Percentiles rank a stretch among this genome's conserved stretches.
Evolutionary conservation across 2,113 vertebrate genomes (phyloP).

Genomic region (Rhea americana): DNA sequence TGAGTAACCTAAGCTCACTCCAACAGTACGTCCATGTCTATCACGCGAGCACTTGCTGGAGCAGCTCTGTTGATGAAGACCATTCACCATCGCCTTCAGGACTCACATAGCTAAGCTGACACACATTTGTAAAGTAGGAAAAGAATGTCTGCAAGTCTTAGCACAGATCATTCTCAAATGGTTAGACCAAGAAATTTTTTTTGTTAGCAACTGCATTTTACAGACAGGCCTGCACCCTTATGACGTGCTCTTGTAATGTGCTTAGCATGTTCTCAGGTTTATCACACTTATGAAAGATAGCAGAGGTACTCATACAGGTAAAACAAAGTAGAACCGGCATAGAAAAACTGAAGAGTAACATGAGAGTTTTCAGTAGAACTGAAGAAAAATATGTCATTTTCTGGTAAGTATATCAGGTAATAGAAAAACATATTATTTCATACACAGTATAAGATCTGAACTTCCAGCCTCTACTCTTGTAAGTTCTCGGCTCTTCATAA

Average conservation of each 20-base stretch:
- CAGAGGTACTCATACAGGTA: not conserved
- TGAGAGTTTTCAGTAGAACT: slow-evolving; percentile 17
- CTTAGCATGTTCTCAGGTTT: not conserved
- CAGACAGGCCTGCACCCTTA: not conserved
- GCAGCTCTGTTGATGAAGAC: slow-evolving; percentile 6
- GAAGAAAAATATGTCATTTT: not conserved
- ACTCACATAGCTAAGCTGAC: not conserved
- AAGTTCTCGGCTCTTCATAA: not conserved
- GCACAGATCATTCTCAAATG: not conserved
- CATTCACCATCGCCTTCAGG: not conserved
- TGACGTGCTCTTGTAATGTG: not conserved
- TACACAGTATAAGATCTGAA: not conserved
- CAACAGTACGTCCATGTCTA: not conserved
- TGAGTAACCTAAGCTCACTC: slow-evolving; percentile 1
- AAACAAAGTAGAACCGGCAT: not conserved
- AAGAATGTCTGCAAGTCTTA: not conserved
- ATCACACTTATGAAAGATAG: not conserved
- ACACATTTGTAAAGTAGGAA: not conserved
- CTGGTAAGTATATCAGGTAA: not conserved
- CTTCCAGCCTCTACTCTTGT: slow-evolving; percentile 3
- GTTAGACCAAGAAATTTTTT: slow-evolving; percentile 21
- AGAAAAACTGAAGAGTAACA: not conserved
- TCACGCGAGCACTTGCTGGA: not conserved
- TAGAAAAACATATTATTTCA: not conserved
- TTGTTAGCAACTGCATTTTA: not conserved